These are phyloP conservation scores for Deilephila elpenor DNA, from an alignment of 2,888 invertebrate genomes.

Conservation along the genomic window DNA sequence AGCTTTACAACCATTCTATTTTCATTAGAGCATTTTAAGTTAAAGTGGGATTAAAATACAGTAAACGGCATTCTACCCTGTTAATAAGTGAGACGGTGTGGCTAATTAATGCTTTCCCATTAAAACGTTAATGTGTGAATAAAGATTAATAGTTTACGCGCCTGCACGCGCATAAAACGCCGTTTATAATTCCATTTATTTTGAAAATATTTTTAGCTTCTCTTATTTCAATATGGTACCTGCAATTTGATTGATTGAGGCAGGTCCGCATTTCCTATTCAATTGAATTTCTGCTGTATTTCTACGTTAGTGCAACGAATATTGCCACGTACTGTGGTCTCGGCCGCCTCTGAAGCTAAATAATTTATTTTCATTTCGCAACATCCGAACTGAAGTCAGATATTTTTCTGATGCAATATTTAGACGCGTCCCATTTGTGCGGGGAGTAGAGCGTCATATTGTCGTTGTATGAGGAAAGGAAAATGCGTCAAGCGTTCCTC, in stretches of 20 bases:
- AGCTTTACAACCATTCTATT: constrained; percentile 47
- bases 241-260: constrained; percentile 12
- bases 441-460: neutral
- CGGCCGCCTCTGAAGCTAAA: neutral
- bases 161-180: neutral
- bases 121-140: constrained; percentile 5
- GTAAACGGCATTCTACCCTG: neutral
- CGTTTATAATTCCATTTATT: neutral
- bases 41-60: constrained; percentile 38
- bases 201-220: neutral
- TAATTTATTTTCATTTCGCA: constrained; percentile 6
- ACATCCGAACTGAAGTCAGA: neutral
- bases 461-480: no score
- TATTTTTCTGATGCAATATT: constrained; percentile 1
- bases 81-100: neutral
- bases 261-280: constrained; percentile 8
- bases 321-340: neutral
- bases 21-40: constrained; percentile 60
- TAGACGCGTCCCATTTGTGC: neutral
- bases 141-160: neutral
- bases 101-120: neutral
- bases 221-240: constrained; percentile 14
- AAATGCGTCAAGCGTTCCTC: no score
- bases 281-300: constrained; percentile 7
- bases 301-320: neutral